phyloP scores from a whole-genome alignment of 2,797 vertebrate genomes.

The Meriones psammophilus region DNA sequence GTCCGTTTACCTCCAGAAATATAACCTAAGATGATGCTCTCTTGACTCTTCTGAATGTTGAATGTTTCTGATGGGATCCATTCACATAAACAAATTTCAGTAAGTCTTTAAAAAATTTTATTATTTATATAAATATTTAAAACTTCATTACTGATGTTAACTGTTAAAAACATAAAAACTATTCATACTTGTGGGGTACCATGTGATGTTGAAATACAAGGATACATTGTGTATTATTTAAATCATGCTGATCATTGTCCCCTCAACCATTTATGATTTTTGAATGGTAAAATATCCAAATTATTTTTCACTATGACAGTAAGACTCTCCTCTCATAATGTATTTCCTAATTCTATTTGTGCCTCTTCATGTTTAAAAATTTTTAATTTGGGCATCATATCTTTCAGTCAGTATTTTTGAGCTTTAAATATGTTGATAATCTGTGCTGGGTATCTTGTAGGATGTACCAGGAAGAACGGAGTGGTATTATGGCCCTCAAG shows the following conservation, averaged over 20 bases:
- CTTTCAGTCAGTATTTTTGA: conserved; percentile 21
- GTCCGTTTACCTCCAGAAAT: conserved; percentile 9
- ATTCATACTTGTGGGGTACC: neutral
- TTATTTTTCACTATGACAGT: neutral
- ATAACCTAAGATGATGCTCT: neutral
- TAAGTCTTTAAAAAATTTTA: neutral
- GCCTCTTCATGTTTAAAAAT: neutral
- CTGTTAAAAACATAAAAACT: neutral
- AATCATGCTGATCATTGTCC: neutral
- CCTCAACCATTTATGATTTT: neutral
- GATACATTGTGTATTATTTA: neutral
- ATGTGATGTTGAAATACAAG: neutral
- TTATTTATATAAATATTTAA: neutral
- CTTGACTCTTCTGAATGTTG: conserved; percentile 26
- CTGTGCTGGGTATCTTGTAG: neutral
- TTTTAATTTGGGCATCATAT: neutral
- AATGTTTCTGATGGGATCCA: neutral
- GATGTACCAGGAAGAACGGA: neutral
- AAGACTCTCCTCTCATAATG: conserved; percentile 25
- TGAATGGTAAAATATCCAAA: neutral
- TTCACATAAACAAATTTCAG: conserved; percentile 22
- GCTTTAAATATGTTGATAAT: neutral
- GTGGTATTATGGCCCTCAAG: neutral
- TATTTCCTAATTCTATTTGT: conserved; percentile 37
- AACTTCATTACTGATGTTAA: neutral